phyloP scores from a whole-genome alignment of 92 coral and sea anemone genomes.

The Epizoanthus rinbou region DNA sequence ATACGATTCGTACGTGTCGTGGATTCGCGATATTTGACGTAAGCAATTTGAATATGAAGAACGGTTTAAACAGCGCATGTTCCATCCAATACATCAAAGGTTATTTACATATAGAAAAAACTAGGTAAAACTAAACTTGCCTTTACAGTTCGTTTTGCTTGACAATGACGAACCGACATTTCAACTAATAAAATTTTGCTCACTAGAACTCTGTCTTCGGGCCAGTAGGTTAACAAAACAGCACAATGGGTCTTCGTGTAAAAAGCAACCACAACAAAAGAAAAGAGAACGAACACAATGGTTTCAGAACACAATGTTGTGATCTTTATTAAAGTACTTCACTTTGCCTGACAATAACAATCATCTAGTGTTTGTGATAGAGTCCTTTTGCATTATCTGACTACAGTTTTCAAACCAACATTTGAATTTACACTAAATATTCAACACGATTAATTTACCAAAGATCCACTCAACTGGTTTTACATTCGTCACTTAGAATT shows the following conservation, averaged over 20 bases:
- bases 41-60: slow-evolving; percentile 26
- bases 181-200: slow-evolving; percentile 16
- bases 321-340: slow-evolving; percentile 5
- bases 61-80: slow-evolving; percentile 7
- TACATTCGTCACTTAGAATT: slow-evolving; percentile 7
- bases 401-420: neutral
- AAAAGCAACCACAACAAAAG: slow-evolving; percentile 3
- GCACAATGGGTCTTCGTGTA: slow-evolving; percentile 15
- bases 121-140: slow-evolving; percentile 25
- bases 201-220: neutral
- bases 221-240: slow-evolving; percentile 1
- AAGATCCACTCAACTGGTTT: slow-evolving; percentile 5
- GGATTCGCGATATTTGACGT: slow-evolving; percentile 29
- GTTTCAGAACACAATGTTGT: neutral
- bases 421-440: neutral
- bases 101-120: slow-evolving; percentile 5
- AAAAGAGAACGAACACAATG: slow-evolving; percentile 8
- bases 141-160: slow-evolving; percentile 35
- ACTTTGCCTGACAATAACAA: neutral
- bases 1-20: slow-evolving; percentile 11
- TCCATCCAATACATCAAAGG: slow-evolving; percentile 1
- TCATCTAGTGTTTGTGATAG: slow-evolving; percentile 13
- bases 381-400: slow-evolving; percentile 4
- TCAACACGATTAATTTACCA: slow-evolving; percentile 6
- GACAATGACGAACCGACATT: slow-evolving; percentile 32